Percentiles rank a stretch among this genome's conserved stretches.
phyloP scores from a whole-genome alignment of 2,113 vertebrate genomes.

The Trogon melanurus region DNA sequence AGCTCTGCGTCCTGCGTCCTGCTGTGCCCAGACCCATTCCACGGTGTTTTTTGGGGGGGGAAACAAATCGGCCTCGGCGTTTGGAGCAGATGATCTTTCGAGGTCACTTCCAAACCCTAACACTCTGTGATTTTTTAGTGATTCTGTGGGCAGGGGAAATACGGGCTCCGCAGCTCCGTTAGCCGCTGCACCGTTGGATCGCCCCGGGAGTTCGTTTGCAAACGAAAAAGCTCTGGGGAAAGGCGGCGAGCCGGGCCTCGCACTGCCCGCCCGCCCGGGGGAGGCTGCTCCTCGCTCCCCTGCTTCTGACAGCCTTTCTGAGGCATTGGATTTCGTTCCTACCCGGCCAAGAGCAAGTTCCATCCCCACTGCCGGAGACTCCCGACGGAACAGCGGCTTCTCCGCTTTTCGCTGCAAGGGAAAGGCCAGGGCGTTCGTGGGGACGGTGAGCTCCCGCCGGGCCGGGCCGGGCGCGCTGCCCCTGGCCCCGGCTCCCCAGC shows the following conservation, averaged over 20 bases:
- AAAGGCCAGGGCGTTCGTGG: fast-evolving
- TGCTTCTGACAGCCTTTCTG: not conserved
- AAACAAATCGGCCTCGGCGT: not conserved
- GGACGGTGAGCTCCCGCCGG: not conserved
- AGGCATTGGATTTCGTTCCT: not conserved
- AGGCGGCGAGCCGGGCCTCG: not conserved
- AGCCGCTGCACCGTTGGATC: not conserved
- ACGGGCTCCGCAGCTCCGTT: not conserved
- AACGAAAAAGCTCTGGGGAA: not conserved
- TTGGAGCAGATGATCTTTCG: too few relatives aligned
- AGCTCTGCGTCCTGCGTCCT: not conserved
- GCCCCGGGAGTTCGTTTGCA: not conserved
- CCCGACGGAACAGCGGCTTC: not conserved
- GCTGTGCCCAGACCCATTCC: not conserved
- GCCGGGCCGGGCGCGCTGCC: not conserved
- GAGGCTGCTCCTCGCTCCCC: not conserved
- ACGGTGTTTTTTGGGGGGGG: fast-evolving
- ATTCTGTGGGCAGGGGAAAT: not conserved
- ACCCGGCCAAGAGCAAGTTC: not conserved
- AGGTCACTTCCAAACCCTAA: too few relatives aligned
- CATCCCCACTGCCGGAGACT: not conserved
- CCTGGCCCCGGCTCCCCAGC: not conserved
- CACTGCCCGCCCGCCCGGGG: fast-evolving
- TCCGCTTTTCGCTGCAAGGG: not conserved
- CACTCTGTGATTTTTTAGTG: too few relatives aligned